Conservation (phyloP, 2,888 invertebrate genomes). For the Penaeus monodon region DNA sequence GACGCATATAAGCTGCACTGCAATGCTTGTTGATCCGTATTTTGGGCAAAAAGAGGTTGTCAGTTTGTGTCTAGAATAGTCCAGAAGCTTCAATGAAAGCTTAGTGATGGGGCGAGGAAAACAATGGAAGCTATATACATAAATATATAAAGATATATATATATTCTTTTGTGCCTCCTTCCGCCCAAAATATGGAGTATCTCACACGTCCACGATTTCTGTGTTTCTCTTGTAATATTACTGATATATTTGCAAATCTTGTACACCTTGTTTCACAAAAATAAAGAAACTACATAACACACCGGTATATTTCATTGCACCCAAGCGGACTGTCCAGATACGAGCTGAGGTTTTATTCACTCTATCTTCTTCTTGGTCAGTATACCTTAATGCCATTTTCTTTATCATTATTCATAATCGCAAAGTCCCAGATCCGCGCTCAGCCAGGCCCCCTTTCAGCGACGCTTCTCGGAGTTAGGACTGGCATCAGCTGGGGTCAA, state of each 20-base stretch:
- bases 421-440: too few species aligned
- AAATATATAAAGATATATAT: constrained; percentile 28
- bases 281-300: constrained; percentile 54
- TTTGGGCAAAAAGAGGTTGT: constrained; percentile 57
- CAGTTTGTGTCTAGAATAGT: too few species aligned
- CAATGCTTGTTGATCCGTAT: constrained; percentile 54
- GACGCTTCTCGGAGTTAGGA: too few species aligned
- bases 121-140: constrained; percentile 13
- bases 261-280: constrained; percentile 62
- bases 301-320: not conserved
- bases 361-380: too few species aligned
- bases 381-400: too few species aligned
- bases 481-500: too few species aligned
- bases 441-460: too few species aligned
- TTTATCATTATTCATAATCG: too few species aligned
- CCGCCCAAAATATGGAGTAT: constrained; percentile 55
- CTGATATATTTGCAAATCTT: constrained; percentile 62
- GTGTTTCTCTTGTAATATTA: constrained; percentile 61
- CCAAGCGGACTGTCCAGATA: not conserved
- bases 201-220: constrained; percentile 59
- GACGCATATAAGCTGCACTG: constrained; percentile 49
- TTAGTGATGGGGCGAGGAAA: not conserved
- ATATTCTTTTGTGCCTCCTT: constrained; percentile 46
- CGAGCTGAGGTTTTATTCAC: too few species aligned
- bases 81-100: too few species aligned